Base-by-base conservation (phyloP, 2,888 invertebrate species). In the Hyalella azteca region DNA sequence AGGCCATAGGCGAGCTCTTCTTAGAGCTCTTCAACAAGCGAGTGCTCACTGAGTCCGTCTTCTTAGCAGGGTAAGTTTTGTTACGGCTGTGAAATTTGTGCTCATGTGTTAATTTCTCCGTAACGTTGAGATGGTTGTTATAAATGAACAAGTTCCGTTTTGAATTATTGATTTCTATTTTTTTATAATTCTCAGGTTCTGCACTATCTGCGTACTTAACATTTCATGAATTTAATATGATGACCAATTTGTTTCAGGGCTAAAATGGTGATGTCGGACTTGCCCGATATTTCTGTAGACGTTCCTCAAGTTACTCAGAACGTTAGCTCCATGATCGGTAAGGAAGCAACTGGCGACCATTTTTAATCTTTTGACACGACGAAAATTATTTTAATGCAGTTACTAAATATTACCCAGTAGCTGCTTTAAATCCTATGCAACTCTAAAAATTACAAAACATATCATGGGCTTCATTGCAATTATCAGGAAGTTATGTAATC, bases 241-340 rank as follows among this genome's bases (percentile, higher is more conserved):
- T 45, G 45, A 45, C 45, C 5, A 54, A 54, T 54, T n/a, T 36
- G 3, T 66, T 36, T 5, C 66, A 66, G 66, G 19, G 7, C 29
- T 36, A 66, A 66, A 36, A 36, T 19, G 5, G 7, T 66, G 15
- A 66, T 66, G 66, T 19, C 66, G 9, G 66, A 66, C n/a, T 19
- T 66, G 32, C 3, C 66, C 36, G 66, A 66, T 2, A 7, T 66
- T 7, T 22, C 36, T 5, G 36, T 66, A 29, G 66, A 66, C 36
- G 66, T 66, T 9, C 66, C 66, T 11, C 66, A 66, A 36, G 5
- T 66, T 5, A 15, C 66, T 4, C 66, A 66, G 19, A 66, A 66
- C 66, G 19, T 66, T n/a, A 36, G 66, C 22, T n/a, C 66, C 36
- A 66, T 66, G 66, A 66, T 66, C 3, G 66, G 66, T 66, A 29